These are phyloP conservation scores for Aegypius monachus DNA, from an alignment of 2,113 vertebrate species.

Conservation along the genomic window DNA sequence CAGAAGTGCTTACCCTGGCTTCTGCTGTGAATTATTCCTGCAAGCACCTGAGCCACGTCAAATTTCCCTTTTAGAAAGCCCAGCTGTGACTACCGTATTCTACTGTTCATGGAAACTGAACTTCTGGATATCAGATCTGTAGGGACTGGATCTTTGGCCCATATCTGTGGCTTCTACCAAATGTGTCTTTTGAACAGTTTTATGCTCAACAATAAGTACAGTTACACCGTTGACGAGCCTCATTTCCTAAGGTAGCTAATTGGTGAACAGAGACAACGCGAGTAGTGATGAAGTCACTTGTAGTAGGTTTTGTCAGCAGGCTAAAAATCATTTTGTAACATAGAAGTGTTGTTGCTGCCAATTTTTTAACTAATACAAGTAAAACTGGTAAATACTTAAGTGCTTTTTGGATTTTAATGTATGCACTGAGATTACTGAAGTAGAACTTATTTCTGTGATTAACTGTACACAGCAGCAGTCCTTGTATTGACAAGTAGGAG, in stretches of 20 bases:
- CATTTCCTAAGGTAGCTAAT: neutral
- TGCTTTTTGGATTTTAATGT: conserved; percentile 5
- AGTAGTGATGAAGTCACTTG: neutral
- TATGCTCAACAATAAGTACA: neutral
- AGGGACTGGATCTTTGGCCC: neutral
- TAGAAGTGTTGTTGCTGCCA: neutral
- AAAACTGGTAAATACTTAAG: conserved; percentile 44
- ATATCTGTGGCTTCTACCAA: neutral
- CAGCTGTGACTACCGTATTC: neutral
- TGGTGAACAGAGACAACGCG: neutral
- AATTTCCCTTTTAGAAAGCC: neutral
- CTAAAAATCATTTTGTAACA: conserved; percentile 1
- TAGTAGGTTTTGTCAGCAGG: neutral
- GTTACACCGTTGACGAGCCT: neutral
- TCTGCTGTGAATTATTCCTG: neutral
- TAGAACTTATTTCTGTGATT: conserved; percentile 2
- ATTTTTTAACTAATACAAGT: conserved; percentile 48
- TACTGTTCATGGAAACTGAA: neutral
- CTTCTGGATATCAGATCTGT: neutral
- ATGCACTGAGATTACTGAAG: neutral
- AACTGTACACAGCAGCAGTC: neutral
- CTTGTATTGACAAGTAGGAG: conserved; percentile 21
- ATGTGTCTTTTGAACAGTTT: neutral
- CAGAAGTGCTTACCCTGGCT: neutral
- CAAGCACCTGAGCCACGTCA: neutral